Base-by-base conservation (phyloP, 2,113 vertebrate genomes). In the Procavia capensis region DNA sequence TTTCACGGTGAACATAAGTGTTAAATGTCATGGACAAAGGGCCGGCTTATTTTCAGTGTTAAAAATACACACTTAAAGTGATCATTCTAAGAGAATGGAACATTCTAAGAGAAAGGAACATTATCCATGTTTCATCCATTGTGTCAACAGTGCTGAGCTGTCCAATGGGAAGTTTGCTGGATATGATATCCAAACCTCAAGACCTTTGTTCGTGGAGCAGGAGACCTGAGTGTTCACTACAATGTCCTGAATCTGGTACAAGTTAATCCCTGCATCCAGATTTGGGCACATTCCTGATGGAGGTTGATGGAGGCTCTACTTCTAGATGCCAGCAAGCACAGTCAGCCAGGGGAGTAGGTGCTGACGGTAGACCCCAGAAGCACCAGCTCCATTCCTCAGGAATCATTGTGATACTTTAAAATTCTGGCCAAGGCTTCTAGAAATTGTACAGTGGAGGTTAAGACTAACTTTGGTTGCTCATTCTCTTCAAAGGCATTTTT, bases 321-420 rank as follows among this genome's bases (percentile, higher is more conserved):
- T 3, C 0, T 7, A 36, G 50, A 61, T 31, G 6, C 92, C 16
- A n/a, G 75, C 14, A 31, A 68, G 39, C 39, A 1, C 2, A 0
- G 5, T 70, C 70, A 45, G 9, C 22, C 25, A 9, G 22, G 6
- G 9, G 5, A 64, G 34, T 24, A 1, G 34, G 13, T 7, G 2
- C 11, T 85, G 27, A 57, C 2, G 3, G 24, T 36, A 78, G 34
- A 45, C 6, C 31, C n/a, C n/a, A 72, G 34, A 29, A 27, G 7
- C n/a, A 16, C 25, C 1, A 34, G 22, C 7, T 47, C 25, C 9
- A 34, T 72, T 24, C 41, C 45, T 64, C 61, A 29, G 19, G 74
- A 76, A 81, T 70, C 68, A 54, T 6, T 45, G 19, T 61, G 57
- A 84, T 20, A 19, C n/a, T 75, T 79, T 13, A 59, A 43, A 76